These are phyloP conservation scores for Altica lythri DNA, from an alignment of 2,888 invertebrate genomes.

Conservation along the genomic window DNA sequence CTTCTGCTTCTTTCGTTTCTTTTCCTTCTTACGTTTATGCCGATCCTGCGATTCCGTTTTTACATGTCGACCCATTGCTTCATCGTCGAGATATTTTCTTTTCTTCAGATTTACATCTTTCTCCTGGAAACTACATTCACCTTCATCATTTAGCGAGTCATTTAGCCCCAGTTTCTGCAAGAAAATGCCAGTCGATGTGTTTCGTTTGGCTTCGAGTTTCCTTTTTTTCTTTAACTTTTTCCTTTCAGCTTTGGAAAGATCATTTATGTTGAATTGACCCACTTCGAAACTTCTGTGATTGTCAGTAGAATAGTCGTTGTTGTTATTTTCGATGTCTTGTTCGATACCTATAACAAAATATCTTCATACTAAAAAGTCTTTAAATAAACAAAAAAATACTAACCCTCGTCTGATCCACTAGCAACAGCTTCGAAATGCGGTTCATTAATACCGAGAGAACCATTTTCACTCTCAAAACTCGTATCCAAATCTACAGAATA, in stretches of 20 bases:
- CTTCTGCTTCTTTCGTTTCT: conserved; percentile 42
- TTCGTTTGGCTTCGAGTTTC: conserved; percentile 42
- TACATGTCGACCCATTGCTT: conserved; percentile 34
- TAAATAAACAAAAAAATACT: too few species aligned
- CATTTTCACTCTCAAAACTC: conserved; percentile 46
- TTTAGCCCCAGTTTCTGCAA: conserved; percentile 42
- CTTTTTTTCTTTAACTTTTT: conserved; percentile 51
- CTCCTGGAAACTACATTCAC: conserved; percentile 38
- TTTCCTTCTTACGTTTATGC: conserved; percentile 38
- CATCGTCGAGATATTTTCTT: conserved; percentile 45
- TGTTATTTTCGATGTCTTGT: conserved; percentile 48
- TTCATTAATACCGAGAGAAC: conserved; percentile 40
- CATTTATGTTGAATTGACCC: conserved; percentile 45
- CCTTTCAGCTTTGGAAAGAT: conserved; percentile 50
- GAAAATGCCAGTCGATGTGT: conserved; percentile 40
- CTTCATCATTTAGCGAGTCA: conserved; percentile 32
- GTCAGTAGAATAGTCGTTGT: conserved; percentile 40
- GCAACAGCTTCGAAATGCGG: conserved; percentile 34
- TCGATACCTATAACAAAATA: conserved; percentile 43
- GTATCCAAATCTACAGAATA: conserved; percentile 48
- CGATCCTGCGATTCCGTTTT: conserved; percentile 36
- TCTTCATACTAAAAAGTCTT: too few species aligned
- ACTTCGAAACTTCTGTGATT: conserved; percentile 49
- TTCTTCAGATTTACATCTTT: conserved; percentile 45
- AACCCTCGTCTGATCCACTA: conserved; percentile 45